Base-by-base conservation (phyloP, 2,888 invertebrate species). In the Perdita meconis region DNA sequence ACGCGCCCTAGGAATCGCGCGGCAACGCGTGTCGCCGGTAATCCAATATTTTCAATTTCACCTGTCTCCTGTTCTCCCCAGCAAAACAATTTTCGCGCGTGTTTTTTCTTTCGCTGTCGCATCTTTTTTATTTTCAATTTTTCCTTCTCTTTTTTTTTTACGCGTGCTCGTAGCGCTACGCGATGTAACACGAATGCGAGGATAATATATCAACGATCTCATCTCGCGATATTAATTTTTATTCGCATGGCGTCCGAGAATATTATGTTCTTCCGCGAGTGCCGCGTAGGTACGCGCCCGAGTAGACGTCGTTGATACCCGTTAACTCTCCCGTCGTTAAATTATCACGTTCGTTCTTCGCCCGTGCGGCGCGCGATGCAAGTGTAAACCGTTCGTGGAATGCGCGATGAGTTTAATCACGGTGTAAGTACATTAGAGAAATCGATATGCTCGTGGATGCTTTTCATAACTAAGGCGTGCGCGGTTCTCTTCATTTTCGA, bases 321-420 rank as follows among this genome's bases (percentile, higher is more conserved):
- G 69, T 55, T 65, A 57, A 53, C 56, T 69, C 72, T 61, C 22
- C 57, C 68, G 50, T 64, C 51, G 64, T 47, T 69, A 69, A 72
- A 77, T 80, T 69, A 73, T 73, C 78, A 53, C 53, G 77, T 63
- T 69, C 53, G 64, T 70, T 73, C 69, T 78, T 78, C 65, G 56
- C 57, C 30, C 30, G 6, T 24, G 50, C 30, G 12, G 16, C 55
- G 47, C 38, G 40, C 42, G 63, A 40, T 34, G 47, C 13, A 38
- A 56, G 69, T 44, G 71, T 61, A 68, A 81, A 73, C 67, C 51
- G 56, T 42, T 38, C 42, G 57, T 30, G 40, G 42, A 53, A 61
- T 38, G 66, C 53, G 57, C 70, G 53, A 78, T 73, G 64, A 64
- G 70, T 78, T 81, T 73, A 76, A 80, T 81, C 81, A 73, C 70